phyloP scores from a whole-genome alignment of 1,140 invertebrate genomes.

The Drosophila carrolli region DNA sequence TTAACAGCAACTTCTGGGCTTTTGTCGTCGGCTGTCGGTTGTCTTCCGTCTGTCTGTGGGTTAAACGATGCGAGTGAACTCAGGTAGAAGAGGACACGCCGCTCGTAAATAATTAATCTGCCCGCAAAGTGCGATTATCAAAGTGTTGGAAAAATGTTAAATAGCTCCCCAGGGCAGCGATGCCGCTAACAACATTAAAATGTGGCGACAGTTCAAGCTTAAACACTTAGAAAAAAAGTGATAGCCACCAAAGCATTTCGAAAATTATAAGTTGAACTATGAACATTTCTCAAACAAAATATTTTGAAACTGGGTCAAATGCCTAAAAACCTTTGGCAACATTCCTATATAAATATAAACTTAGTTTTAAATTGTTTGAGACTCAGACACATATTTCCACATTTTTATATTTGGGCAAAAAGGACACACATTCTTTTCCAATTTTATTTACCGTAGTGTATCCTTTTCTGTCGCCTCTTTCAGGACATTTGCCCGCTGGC shows the following conservation, averaged over 20 bases:
- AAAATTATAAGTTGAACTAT: too few relatives aligned
- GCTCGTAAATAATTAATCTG: constrained; percentile 83
- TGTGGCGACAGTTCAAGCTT: constrained; percentile 66
- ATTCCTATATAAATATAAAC: too few relatives aligned
- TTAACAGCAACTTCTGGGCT: constrained; percentile 73
- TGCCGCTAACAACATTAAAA: constrained; percentile 61
- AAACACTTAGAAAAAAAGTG: constrained; percentile 5
- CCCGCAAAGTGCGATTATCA: constrained; percentile 82
- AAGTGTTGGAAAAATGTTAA: constrained; percentile 84
- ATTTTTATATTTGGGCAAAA: background rate
- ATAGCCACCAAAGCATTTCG: background rate
- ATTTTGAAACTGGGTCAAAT: too few relatives aligned
- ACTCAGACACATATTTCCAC: too few relatives aligned
- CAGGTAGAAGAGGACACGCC: constrained; percentile 62
- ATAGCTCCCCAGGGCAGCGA: constrained; percentile 74
- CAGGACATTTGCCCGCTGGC: constrained; percentile 42
- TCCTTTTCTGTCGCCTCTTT: background rate
- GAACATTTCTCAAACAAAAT: background rate
- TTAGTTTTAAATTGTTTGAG: too few relatives aligned
- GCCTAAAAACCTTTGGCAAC: too few relatives aligned
- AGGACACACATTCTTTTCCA: background rate
- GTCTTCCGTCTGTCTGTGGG: constrained; percentile 57
- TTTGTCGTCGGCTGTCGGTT: constrained; percentile 46
- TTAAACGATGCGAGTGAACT: constrained; percentile 68
- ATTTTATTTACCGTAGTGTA: background rate